Evolutionary conservation across 2,113 vertebrate species (phyloP).

Genomic region (Oncorhynchus tshawytscha): DNA sequence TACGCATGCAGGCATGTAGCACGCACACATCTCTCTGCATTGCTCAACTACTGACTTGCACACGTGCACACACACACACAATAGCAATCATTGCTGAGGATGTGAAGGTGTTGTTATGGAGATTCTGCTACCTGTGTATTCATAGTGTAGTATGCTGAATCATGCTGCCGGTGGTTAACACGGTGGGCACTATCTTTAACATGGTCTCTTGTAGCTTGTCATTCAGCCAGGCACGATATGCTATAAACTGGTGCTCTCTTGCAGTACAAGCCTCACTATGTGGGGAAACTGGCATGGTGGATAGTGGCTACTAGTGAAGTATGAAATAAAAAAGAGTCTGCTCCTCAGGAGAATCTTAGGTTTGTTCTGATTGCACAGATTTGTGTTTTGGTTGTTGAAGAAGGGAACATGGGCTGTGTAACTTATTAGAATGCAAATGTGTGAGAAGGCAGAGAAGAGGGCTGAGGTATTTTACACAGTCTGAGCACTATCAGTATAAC

Average conservation of each 20-base stretch:
- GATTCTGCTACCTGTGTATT: background rate
- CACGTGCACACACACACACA: too few relatives aligned
- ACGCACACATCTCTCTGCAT: too few relatives aligned
- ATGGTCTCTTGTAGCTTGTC: background rate
- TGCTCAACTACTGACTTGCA: background rate
- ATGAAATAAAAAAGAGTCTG: conserved; percentile 51
- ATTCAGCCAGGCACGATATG: conserved; percentile 28
- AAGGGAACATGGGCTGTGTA: conserved; percentile 20
- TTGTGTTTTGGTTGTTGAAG: conserved; percentile 58
- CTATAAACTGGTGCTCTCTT: conserved; percentile 16
- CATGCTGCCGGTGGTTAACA: conserved; percentile 1
- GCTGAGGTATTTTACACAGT: conserved; percentile 34
- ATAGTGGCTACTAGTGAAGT: conserved; percentile 28
- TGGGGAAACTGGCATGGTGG: background rate
- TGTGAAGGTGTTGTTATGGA: background rate
- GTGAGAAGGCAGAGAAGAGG: conserved; percentile 29
- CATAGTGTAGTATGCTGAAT: background rate
- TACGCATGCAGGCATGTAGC: too few relatives aligned
- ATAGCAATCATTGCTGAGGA: background rate
- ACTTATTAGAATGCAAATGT: conserved; percentile 66
- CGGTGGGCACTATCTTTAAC: background rate
- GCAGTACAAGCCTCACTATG: conserved; percentile 3
- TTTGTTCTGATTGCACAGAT: conserved; percentile 43
- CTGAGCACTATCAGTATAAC: conserved; percentile 41
- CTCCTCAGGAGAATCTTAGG: conserved; percentile 12